Percentiles rank a stretch among this genome's conserved stretches.
Conservation (phyloP, 2,888 invertebrate genomes). For the Parapristionchus giblindavisi region DNA sequence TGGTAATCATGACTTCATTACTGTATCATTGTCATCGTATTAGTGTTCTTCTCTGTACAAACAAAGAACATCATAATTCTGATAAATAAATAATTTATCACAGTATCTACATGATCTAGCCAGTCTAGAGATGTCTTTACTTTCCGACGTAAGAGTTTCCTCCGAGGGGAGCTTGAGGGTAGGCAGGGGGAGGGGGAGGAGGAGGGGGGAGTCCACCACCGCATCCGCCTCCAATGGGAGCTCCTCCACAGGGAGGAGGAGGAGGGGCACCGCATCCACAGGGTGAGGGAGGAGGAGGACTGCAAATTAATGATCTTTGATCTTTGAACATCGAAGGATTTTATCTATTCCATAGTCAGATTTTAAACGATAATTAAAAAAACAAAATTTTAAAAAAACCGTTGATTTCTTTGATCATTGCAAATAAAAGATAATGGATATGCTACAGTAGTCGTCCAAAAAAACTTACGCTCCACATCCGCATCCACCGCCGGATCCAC, state of each 20-base stretch:
- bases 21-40: too few species aligned
- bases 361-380: background rate
- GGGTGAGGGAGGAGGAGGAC: constrained; percentile 33
- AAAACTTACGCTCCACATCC: constrained; percentile 33
- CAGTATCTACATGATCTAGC: too few species aligned
- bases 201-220: constrained; percentile 23
- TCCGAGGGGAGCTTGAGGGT: constrained; percentile 36
- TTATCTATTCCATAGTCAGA: too few species aligned
- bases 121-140: constrained; percentile 35
- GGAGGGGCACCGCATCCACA: constrained; percentile 14
- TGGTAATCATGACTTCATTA: too few species aligned
- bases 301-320: too few species aligned
- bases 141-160: constrained; percentile 30
- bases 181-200: constrained; percentile 24
- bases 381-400: background rate
- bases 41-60: too few species aligned
- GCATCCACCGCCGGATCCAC: constrained; percentile 24
- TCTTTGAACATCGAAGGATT: too few species aligned
- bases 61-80: too few species aligned
- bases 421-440: background rate
- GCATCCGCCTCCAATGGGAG: constrained; percentile 35
- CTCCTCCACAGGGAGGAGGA: constrained; percentile 25
- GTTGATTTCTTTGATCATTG: background rate
- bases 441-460: background rate
- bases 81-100: too few species aligned